These are phyloP conservation scores for Anthoscopus minutus DNA, from an alignment of 2,113 vertebrate genomes.

Conservation along the genomic window DNA sequence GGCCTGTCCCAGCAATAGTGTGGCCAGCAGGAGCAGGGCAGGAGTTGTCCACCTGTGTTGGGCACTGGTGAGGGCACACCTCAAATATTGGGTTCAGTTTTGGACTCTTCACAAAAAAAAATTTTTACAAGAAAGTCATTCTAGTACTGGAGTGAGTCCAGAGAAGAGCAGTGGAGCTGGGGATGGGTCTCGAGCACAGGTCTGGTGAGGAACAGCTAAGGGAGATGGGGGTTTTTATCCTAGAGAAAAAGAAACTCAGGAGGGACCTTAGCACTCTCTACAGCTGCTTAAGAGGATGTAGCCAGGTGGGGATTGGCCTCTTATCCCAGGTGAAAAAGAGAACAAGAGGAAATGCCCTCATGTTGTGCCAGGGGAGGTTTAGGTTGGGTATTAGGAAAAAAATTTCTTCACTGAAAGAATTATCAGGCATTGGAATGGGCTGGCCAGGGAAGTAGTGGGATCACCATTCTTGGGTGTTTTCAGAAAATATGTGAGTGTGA, in stretches of 20 bases:
- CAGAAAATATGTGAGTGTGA: neutral
- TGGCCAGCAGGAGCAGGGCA: neutral
- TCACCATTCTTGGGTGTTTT: neutral
- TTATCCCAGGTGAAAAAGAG: neutral
- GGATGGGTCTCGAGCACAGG: neutral
- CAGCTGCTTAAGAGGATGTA: neutral
- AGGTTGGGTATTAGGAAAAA: neutral
- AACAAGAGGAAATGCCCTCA: neutral
- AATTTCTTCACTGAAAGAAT: neutral
- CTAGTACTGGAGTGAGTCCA: fast-evolving
- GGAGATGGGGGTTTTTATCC: neutral
- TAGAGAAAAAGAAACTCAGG: neutral
- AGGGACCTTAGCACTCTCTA: no score
- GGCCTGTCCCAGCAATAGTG: neutral
- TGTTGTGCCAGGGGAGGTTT: neutral
- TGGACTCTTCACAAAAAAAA: fast-evolving
- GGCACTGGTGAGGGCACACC: neutral
- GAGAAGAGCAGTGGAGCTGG: neutral
- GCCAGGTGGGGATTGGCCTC: neutral
- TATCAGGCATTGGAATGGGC: neutral
- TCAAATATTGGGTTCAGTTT: fast-evolving
- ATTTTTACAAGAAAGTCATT: neutral
- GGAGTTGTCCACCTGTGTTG: fast-evolving
- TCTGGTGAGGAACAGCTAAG: neutral
- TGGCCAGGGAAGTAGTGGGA: neutral